Conservation (phyloP, 92 coral and sea anemone species). For the Chrysogorgia sp. region DNA sequence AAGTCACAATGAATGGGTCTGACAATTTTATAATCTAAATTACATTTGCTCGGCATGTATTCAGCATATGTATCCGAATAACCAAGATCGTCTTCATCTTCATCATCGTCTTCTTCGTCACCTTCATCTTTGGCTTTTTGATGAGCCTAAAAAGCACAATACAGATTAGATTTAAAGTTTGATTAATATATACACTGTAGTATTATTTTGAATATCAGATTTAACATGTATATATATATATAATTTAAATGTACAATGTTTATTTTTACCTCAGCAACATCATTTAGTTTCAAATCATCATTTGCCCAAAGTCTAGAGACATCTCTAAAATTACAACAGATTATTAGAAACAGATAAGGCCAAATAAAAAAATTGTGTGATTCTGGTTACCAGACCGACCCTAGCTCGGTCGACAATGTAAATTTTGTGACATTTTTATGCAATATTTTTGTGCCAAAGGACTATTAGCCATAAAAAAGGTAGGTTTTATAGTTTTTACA, state of each 20-base stretch:
- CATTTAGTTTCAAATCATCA: slow-evolving; percentile 73
- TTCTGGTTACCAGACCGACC: too few relatives aligned
- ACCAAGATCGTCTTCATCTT: slow-evolving; percentile 96
- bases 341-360: slow-evolving; percentile 22
- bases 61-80: slow-evolving; percentile 96
- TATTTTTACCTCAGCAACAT: slow-evolving; percentile 63
- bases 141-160: slow-evolving; percentile 12
- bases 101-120: slow-evolving; percentile 84
- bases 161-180: neutral
- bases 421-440: too few relatives aligned
- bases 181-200: neutral
- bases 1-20: neutral
- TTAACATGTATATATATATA: too few relatives aligned
- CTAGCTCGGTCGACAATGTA: too few relatives aligned
- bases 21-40: slow-evolving; percentile 13
- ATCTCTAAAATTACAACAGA: slow-evolving; percentile 65
- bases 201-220: neutral
- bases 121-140: slow-evolving; percentile 22
- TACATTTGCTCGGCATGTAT: slow-evolving; percentile 96
- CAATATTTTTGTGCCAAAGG: too few relatives aligned
- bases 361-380: too few relatives aligned
- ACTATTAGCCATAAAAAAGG: too few relatives aligned
- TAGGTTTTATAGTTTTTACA: too few relatives aligned
- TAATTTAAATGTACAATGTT: neutral
- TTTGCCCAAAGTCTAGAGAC: slow-evolving; percentile 91